Evolutionary conservation across 2,797 vertebrate genomes (phyloP).

Genomic region (Cygnus olor): DNA sequence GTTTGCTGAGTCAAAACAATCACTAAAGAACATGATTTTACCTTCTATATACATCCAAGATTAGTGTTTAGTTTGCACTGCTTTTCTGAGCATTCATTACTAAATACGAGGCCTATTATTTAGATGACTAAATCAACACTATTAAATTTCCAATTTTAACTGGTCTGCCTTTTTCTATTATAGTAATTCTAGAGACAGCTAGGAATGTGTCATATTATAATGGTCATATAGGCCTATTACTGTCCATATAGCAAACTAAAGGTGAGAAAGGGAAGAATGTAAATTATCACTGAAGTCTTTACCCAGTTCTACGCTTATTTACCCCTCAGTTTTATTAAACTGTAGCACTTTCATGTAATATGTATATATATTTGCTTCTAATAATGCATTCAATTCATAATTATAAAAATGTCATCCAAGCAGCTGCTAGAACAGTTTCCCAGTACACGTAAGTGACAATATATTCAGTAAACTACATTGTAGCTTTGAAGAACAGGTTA

Average conservation of each 20-base stretch:
- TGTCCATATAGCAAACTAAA: not conserved
- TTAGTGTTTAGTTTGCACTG: not conserved
- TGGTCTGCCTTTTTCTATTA: not conserved
- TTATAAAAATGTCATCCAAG: not conserved
- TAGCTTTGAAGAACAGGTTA: slow-evolving; percentile 1
- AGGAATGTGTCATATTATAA: not conserved
- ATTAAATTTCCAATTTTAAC: not conserved
- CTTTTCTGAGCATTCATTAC: not conserved
- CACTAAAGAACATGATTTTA: not conserved
- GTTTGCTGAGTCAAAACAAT: not conserved
- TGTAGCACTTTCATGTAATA: not conserved
- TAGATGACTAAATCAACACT: not conserved
- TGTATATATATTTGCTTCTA: not conserved
- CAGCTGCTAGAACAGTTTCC: not conserved
- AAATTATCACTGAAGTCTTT: not conserved
- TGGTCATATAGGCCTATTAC: not conserved
- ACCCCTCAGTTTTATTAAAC: not conserved
- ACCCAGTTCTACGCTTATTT: not conserved
- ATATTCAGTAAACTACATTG: not conserved
- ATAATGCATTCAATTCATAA: not conserved
- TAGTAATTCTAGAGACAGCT: not conserved
- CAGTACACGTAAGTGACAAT: not conserved
- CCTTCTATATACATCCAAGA: not conserved
- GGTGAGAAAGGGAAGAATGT: not conserved
- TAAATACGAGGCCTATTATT: not conserved